A percentile compares a stretch with the other conserved stretches of the same genome.
phyloP scores from a whole-genome alignment of 2,797 vertebrate genomes.

The Pantherophis alleghaniensis region DNA sequence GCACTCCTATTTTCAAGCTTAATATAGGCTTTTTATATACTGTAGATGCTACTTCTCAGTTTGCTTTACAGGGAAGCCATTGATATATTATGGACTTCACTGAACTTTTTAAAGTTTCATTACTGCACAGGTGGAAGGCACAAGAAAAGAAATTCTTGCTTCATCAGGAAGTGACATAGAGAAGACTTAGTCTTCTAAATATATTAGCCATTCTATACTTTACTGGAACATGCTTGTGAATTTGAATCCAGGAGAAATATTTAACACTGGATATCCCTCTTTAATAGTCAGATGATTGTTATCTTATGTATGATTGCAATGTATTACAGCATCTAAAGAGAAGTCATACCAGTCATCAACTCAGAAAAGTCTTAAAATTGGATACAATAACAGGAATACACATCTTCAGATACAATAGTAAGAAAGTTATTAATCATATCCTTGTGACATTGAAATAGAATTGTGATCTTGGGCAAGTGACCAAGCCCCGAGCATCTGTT shows the following conservation, averaged over 20 bases:
- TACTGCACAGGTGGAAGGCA: not conserved
- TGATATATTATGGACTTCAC: not conserved
- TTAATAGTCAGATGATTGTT: not conserved
- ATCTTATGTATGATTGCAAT: constrained; percentile 17
- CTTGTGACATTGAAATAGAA: not conserved
- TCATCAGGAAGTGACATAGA: not conserved
- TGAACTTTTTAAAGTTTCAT: not conserved
- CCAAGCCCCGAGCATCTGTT: not conserved
- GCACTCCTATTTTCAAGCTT: not conserved
- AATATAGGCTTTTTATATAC: not conserved
- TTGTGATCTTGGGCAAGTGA: not conserved
- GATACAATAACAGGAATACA: not conserved
- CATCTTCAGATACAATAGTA: not conserved
- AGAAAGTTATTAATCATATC: not conserved
- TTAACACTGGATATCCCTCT: not conserved
- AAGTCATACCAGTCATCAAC: constrained; percentile 9
- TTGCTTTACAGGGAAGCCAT: not conserved
- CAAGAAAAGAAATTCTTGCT: not conserved
- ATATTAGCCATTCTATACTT: not conserved
- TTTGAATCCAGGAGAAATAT: not conserved
- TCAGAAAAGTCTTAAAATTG: not conserved
- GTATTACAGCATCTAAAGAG: not conserved
- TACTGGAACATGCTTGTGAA: not conserved
- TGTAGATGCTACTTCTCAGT: not conserved
- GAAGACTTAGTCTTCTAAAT: not conserved